phyloP scores from a whole-genome alignment of 2,113 vertebrate species.

The Bettongia penicillata region DNA sequence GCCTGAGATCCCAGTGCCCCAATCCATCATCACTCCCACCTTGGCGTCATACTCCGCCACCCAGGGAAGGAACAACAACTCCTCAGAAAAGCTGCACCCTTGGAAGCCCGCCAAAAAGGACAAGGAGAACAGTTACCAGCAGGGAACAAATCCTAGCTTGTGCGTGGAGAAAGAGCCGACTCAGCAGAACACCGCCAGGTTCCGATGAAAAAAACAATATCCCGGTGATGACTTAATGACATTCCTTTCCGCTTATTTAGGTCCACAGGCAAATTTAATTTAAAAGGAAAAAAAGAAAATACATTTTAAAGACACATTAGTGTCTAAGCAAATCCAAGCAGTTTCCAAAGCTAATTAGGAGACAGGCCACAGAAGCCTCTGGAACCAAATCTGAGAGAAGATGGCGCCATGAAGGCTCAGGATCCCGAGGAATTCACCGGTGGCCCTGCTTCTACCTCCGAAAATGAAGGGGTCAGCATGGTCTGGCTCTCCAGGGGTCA shows the following conservation, averaged over 20 bases:
- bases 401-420: neutral
- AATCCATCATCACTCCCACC: neutral
- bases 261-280: neutral
- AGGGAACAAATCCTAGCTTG: constrained; percentile 5
- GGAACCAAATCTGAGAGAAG: neutral
- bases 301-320: neutral
- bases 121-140: neutral
- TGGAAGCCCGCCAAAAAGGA: neutral
- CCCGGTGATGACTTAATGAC: fast-evolving
- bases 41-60: no score
- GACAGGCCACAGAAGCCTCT: neutral
- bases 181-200: neutral
- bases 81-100: neutral
- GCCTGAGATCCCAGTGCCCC: neutral
- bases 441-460: no score
- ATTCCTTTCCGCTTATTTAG: constrained; percentile 41
- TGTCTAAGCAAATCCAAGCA: constrained; percentile 59
- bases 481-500: no score
- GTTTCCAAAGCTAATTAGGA: constrained; percentile 65
- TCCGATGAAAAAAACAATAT: neutral
- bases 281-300: neutral
- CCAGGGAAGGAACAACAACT: neutral
- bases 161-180: neutral
- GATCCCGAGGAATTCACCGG: no score
- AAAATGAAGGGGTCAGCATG: no score